Percentiles rank a stretch among this genome's conserved stretches.
Conservation (phyloP, 2,888 invertebrate genomes). For the Neoscelio sp. region DNA sequence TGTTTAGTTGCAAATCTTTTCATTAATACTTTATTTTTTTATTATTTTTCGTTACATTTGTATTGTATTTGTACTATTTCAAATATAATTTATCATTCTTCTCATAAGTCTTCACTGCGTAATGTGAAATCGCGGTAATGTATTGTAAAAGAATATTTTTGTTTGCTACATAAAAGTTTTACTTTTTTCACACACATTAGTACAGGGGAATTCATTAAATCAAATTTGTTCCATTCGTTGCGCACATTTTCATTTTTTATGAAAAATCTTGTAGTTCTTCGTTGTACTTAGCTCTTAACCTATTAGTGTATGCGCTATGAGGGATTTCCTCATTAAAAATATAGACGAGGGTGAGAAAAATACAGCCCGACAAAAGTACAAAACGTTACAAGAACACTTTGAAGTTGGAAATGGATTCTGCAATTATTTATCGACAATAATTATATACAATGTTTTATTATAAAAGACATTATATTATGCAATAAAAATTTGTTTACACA, state of each 20-base stretch:
- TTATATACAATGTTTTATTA: too few species aligned
- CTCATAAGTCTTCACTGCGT: conserved; percentile 7
- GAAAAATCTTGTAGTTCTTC: conserved; percentile 29
- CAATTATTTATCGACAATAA: too few species aligned
- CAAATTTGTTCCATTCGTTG: not conserved
- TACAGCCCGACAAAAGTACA: too few species aligned
- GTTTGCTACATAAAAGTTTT: not conserved
- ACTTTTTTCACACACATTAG: not conserved
- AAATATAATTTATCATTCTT: conserved; percentile 6
- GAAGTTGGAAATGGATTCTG: too few species aligned
- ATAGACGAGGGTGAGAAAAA: not conserved
- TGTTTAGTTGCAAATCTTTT: conserved; percentile 9
- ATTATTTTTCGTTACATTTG: conserved; percentile 10
- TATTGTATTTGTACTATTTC: conserved; percentile 4
- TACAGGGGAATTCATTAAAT: conserved; percentile 1
- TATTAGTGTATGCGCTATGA: conserved; percentile 9
- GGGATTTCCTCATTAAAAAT: conserved; percentile 44
- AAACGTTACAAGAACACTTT: too few species aligned
- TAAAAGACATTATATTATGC: too few species aligned
- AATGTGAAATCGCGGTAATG: conserved; percentile 20
- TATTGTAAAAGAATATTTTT: not conserved
- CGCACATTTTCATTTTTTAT: not conserved
- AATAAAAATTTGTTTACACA: too few species aligned
- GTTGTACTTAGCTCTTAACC: conserved; percentile 10
- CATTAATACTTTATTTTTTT: not conserved